Evolutionary conservation across 2,113 vertebrate species (phyloP), one percentile per base, ranked within the genome.

Genomic region (Phrynocephalus versicolor): DNA sequence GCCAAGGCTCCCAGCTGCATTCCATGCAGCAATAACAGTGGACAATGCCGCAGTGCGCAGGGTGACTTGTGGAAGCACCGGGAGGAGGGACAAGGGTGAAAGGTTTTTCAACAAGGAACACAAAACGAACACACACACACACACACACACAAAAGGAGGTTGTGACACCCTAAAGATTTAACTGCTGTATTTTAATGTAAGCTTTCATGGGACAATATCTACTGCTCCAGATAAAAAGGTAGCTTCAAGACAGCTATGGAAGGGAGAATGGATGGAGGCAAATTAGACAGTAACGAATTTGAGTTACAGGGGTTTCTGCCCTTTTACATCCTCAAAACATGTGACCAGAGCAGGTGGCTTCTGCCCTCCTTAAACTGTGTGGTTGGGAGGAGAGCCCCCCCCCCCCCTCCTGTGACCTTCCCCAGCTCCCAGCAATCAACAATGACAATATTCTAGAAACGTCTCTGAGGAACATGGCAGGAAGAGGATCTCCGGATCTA

Each of bases 1-100:
- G 58, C 77, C 57, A 19, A 19, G 37, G 58, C 77, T 85, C 84
- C 64, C 84, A 85, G 77, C 84, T 85, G 77, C 57, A 80, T 62
- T 57, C 41, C 71, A 15, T 39, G 70, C 25, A 55, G 35, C 76
- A 45, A 60, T 39, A 67, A 37, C 23, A 55, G 16, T 64, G 58
- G 78, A 35, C 84, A 86, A 81, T 65, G 16, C 41, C 8, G 39
- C 25, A 27, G n/a, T 64, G 69, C 57, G 35, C 19, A 21, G 58
- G 30, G 78, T 81, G 70, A 27, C 41, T 74, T 55, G 57, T 65
- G 57, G 58, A 70, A 65, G n/a, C 37, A 35, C 25, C 4, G 39
- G 58, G 21, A 37, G 64, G 21, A 21, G 19, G 33, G 33, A 39
- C 23, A 15, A 12, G 18, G 41, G 30, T 10, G 18, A 10, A 21